These are phyloP conservation scores for Apis mellifera DNA, from an alignment of 1,140 invertebrate genomes.

Conservation along the genomic window DNA sequence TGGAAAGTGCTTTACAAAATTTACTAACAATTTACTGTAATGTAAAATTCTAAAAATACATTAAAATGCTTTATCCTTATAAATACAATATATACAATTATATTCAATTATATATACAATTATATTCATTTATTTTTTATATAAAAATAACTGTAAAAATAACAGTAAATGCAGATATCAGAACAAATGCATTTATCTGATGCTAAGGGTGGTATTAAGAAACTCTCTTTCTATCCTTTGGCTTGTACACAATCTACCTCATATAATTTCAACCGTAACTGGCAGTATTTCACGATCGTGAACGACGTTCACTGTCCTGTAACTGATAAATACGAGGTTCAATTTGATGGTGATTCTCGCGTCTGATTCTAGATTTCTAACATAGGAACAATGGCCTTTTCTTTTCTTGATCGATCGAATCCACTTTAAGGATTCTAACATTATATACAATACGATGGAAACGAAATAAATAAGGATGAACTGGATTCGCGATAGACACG, in stretches of 20 bases:
- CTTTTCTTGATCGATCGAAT: constrained; percentile 24
- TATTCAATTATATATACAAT: too few species aligned
- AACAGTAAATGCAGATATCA: too few species aligned
- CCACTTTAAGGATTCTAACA: constrained; percentile 23
- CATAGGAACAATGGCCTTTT: neutral
- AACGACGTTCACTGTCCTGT: constrained; percentile 52
- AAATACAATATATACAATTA: too few species aligned
- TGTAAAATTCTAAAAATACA: too few species aligned
- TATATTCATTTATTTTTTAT: too few species aligned
- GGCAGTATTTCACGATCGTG: constrained; percentile 57
- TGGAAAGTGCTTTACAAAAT: too few species aligned
- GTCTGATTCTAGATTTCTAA: neutral
- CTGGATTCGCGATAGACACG: neutral
- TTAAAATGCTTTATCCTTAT: too few species aligned
- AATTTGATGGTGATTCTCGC: constrained; percentile 47
- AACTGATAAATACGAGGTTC: constrained; percentile 58
- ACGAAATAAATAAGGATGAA: constrained; percentile 8
- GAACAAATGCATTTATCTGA: too few species aligned
- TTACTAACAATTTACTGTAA: too few species aligned
- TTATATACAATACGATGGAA: constrained; percentile 6
- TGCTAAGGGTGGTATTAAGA: too few species aligned
- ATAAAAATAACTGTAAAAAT: too few species aligned
- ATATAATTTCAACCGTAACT: neutral
- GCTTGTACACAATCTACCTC: neutral
- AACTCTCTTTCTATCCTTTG: neutral